Evolutionary conservation across 2,113 vertebrate species (phyloP).

Genomic region (Felis chaus): DNA sequence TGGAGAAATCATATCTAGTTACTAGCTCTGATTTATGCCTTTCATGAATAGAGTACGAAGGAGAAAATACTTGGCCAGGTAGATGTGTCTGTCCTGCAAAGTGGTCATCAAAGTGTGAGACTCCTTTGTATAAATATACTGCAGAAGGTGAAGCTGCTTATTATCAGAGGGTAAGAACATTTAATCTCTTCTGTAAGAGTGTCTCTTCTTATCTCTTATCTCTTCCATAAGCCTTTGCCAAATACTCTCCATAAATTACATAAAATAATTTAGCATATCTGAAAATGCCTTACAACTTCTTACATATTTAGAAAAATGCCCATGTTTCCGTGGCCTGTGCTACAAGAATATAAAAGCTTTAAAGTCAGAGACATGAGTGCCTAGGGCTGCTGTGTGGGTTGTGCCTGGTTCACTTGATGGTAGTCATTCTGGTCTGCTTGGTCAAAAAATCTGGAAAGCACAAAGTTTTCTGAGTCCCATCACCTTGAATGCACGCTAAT

Average conservation of each 20-base stretch:
- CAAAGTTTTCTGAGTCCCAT: neutral
- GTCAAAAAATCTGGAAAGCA: neutral
- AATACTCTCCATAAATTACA: neutral
- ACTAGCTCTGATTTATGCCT: neutral
- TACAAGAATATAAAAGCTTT: neutral
- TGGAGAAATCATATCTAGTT: neutral
- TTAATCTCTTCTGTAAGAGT: neutral
- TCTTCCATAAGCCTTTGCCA: neutral
- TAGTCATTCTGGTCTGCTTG: neutral
- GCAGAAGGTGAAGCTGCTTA: neutral
- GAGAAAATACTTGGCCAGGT: neutral
- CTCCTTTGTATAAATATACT: neutral
- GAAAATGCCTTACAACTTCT: neutral
- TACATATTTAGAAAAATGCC: neutral
- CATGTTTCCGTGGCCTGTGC: neutral
- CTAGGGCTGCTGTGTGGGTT: fast-evolving
- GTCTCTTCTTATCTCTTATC: too few relatives aligned
- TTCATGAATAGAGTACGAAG: neutral
- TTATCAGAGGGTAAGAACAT: neutral
- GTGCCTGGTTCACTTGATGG: neutral
- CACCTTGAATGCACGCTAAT: neutral
- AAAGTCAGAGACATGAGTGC: neutral
- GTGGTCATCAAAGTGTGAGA: too few relatives aligned
- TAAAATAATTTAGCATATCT: neutral
- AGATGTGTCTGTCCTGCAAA: neutral